These are phyloP conservation scores for Drosophila santomea DNA, from an alignment of 1,140 invertebrate genomes.

Conservation along the genomic window DNA sequence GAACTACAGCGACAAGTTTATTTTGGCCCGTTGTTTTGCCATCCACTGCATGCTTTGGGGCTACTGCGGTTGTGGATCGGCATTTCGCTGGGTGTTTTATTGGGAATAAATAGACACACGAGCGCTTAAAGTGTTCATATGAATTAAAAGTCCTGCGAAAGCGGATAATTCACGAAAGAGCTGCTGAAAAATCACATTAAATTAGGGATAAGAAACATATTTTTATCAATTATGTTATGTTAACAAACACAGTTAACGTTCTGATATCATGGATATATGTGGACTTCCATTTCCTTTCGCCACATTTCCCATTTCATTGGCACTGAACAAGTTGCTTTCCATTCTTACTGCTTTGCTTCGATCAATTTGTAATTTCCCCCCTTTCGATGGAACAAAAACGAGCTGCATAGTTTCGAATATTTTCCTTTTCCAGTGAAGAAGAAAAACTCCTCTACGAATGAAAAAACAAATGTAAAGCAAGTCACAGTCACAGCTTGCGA, in stretches of 20 bases:
- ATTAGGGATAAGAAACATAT: too few relatives aligned
- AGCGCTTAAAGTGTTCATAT: neutral
- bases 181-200: too few relatives aligned
- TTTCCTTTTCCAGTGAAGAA: neutral
- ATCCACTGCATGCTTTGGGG: slow-evolving; percentile 32
- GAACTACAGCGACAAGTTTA: slow-evolving; percentile 66
- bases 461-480: slow-evolving; percentile 10
- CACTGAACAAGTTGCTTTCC: neutral
- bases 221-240: too few relatives aligned
- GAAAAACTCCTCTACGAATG: slow-evolving; percentile 1
- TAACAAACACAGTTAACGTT: too few relatives aligned
- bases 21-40: slow-evolving; percentile 49
- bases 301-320: neutral
- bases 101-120: neutral
- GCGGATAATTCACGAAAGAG: neutral
- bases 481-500: slow-evolving; percentile 61
- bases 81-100: neutral
- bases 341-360: neutral
- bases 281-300: neutral
- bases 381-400: slow-evolving; percentile 6
- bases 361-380: slow-evolving; percentile 26
- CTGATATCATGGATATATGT: neutral
- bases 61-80: slow-evolving; percentile 24
- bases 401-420: slow-evolving; percentile 15
- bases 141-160: too few relatives aligned